Conservation (phyloP, 2,797 vertebrate genomes). For the Crossoptilon crossoptilon region DNA sequence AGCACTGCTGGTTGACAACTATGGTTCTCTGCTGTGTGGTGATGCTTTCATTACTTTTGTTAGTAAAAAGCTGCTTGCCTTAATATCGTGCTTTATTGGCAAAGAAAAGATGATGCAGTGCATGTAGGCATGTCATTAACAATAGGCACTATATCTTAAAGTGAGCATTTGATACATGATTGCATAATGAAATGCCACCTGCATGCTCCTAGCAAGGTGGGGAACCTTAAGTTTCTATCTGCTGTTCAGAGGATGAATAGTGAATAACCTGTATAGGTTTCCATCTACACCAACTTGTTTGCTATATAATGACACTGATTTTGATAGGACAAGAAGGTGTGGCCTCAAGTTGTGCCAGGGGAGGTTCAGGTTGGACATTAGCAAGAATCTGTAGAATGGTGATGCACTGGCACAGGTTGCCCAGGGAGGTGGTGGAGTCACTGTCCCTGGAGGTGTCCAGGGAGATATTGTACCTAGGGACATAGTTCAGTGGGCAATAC, state of each 20-base stretch:
- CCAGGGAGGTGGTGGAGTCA: too few relatives aligned
- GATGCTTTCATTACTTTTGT: neutral
- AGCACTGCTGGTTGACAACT: neutral
- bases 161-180: neutral
- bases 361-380: too few relatives aligned
- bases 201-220: neutral
- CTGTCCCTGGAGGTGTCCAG: too few relatives aligned
- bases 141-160: neutral
- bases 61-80: slow-evolving; percentile 25
- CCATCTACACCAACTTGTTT: neutral
- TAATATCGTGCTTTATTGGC: slow-evolving; percentile 22
- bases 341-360: too few relatives aligned
- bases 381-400: too few relatives aligned
- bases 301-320: neutral
- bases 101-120: neutral
- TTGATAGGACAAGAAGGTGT: too few relatives aligned
- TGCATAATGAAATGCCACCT: slow-evolving; percentile 14
- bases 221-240: neutral
- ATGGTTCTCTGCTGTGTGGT: neutral
- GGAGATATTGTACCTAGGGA: too few relatives aligned
- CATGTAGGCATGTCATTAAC: neutral
- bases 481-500: too few relatives aligned
- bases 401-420: too few relatives aligned
- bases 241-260: neutral
- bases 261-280: neutral